phyloP scores from a whole-genome alignment of 2,797 vertebrate genomes.

The Lycodopsis pacificus region DNA sequence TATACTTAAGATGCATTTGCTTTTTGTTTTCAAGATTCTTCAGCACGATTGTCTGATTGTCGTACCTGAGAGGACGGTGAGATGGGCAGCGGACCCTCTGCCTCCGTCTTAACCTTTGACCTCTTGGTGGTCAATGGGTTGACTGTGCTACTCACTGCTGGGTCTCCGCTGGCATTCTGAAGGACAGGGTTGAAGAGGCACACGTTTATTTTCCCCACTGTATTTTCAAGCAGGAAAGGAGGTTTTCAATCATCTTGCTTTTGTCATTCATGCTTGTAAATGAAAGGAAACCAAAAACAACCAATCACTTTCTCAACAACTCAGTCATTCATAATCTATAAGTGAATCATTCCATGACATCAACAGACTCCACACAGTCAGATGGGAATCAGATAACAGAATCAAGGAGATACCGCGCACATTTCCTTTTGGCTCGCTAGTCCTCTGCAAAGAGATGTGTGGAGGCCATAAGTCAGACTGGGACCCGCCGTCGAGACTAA shows the following conservation, averaged over 20 bases:
- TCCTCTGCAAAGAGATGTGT: slow-evolving; percentile 32
- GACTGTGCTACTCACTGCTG: slow-evolving; percentile 95
- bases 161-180: slow-evolving; percentile 88
- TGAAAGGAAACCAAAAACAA: background rate
- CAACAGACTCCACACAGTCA: slow-evolving; percentile 21
- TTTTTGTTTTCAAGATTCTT: background rate
- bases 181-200: background rate
- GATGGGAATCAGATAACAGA: slow-evolving; percentile 15
- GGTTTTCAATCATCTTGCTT: background rate
- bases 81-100: slow-evolving; percentile 84
- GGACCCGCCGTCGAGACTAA: slow-evolving; percentile 81
- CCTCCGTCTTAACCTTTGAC: slow-evolving; percentile 95
- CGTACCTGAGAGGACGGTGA: slow-evolving; percentile 91
- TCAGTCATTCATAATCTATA: slow-evolving; percentile 7
- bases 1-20: background rate
- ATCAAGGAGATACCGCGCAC: slow-evolving; percentile 17
- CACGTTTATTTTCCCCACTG: background rate
- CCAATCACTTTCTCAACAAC: background rate
- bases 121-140: slow-evolving; percentile 92
- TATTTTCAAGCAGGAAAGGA: background rate
- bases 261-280: background rate
- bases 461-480: slow-evolving; percentile 68
- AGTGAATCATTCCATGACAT: slow-evolving; percentile 32
- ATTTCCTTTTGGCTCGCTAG: slow-evolving; percentile 39
- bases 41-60: background rate